phyloP scores from a whole-genome alignment of 1,140 invertebrate genomes.

The Yoshiicerus persimilis region DNA sequence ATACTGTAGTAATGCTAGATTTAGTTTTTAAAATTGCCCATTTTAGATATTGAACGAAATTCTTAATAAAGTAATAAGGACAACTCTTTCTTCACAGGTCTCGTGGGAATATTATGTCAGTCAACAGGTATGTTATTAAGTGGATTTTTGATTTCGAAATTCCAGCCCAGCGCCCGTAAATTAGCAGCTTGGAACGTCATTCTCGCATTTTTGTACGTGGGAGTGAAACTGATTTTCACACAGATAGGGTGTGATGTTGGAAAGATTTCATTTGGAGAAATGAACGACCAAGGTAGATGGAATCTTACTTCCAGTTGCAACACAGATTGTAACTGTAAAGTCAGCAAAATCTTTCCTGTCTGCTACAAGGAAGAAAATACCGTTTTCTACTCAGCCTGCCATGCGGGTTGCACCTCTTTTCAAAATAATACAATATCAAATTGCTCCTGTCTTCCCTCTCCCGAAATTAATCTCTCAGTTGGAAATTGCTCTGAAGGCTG shows the following conservation, averaged over 20 bases:
- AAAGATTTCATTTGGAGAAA: constrained; percentile 29
- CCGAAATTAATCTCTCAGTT: constrained; percentile 22
- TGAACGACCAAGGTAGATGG: constrained; percentile 15
- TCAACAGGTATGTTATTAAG: constrained; percentile 69
- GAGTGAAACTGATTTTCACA: constrained; percentile 68
- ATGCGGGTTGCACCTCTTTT: constrained; percentile 48
- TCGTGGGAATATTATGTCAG: constrained; percentile 70
- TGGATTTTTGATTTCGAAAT: constrained; percentile 68
- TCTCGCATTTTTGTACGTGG: constrained; percentile 64
- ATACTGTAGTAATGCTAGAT: neutral
- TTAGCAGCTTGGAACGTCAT: constrained; percentile 74
- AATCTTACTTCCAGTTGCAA: constrained; percentile 47
- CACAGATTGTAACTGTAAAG: constrained; percentile 48
- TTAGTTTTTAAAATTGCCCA: neutral
- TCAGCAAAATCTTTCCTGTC: constrained; percentile 46
- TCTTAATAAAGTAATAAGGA: neutral
- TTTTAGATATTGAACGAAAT: neutral
- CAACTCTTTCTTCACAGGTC: constrained; percentile 45
- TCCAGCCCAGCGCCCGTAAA: constrained; percentile 67
- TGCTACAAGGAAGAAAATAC: constrained; percentile 47
- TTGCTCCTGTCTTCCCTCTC: constrained; percentile 32
- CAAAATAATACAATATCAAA: constrained; percentile 13
- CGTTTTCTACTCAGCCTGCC: constrained; percentile 50
- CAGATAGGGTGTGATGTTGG: constrained; percentile 65
- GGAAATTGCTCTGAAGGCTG: constrained; percentile 49